These are phyloP conservation scores for Aramus guarauna DNA, from an alignment of 2,113 vertebrate genomes.

Conservation along the genomic window DNA sequence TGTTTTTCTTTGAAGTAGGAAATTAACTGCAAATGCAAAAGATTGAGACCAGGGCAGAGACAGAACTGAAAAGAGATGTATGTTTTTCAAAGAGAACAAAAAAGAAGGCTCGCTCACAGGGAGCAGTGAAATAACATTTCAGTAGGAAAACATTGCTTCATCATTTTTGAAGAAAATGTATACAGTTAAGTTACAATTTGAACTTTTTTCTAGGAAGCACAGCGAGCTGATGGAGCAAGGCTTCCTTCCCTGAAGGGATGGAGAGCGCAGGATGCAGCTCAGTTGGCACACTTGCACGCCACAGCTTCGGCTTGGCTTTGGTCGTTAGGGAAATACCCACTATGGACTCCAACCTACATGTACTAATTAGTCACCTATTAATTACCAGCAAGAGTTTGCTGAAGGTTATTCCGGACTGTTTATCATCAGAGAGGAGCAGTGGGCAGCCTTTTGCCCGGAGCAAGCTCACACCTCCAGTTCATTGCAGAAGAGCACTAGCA, in stretches of 20 bases:
- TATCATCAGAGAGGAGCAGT: neutral
- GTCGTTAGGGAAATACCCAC: neutral
- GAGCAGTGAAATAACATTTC: neutral
- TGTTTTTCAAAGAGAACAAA: neutral
- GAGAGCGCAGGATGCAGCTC: neutral
- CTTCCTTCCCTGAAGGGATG: neutral
- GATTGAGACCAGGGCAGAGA: neutral
- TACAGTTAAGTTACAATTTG: neutral
- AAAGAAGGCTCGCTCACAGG: neutral
- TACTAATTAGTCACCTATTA: neutral
- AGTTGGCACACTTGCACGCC: fast-evolving
- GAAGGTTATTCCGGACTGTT: neutral
- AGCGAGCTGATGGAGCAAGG: fast-evolving
- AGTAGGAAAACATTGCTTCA: conserved; percentile 11
- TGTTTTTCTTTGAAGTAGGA: conserved; percentile 12
- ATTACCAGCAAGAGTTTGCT: neutral
- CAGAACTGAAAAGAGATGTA: neutral
- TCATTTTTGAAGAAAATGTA: neutral
- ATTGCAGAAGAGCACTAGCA: neutral
- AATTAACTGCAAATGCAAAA: conserved; percentile 39
- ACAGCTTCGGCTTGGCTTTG: neutral
- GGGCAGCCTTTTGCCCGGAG: neutral
- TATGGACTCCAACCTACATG: neutral
- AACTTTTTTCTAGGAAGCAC: neutral
- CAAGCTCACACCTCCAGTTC: neutral